Evolutionary conservation across 1,140 invertebrate species (phyloP).

Genomic region (Pachyrhynchus sulphureomaculatus): DNA sequence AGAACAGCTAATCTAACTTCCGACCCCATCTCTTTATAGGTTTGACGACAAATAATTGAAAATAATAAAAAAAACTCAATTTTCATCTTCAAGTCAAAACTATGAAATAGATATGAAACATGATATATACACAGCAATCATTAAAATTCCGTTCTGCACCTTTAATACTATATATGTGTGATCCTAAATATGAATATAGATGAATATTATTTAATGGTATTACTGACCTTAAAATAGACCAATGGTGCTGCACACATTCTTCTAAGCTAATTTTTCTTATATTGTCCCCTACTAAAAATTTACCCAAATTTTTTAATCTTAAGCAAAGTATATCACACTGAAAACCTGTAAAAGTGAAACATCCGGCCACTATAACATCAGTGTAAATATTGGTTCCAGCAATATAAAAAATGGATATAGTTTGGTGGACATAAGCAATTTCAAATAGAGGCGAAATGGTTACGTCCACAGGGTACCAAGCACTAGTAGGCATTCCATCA

Average conservation of each 20-base stretch:
- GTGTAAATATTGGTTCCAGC: slow-evolving; percentile 1
- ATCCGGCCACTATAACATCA: slow-evolving; percentile 7
- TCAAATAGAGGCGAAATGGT: background rate
- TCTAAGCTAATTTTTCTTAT: background rate
- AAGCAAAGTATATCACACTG: slow-evolving; percentile 18
- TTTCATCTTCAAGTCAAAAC: too few species aligned
- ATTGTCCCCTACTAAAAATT: background rate
- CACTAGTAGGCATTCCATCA: background rate
- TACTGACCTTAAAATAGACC: slow-evolving; percentile 8
- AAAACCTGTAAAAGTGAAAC: slow-evolving; percentile 8
- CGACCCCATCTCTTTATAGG: too few species aligned
- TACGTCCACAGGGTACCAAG: slow-evolving; percentile 18
- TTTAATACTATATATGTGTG: too few species aligned
- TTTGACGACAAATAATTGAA: too few species aligned
- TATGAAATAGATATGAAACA: too few species aligned
- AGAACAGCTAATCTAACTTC: too few species aligned
- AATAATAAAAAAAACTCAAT: too few species aligned
- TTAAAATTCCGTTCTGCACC: too few species aligned
- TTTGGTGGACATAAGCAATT: slow-evolving; percentile 18
- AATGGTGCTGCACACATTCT: background rate
- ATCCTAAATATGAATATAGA: too few species aligned
- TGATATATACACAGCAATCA: too few species aligned
- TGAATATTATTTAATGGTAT: background rate
- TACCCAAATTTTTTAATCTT: background rate
- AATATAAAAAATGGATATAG: background rate